Conservation (phyloP, 2,888 invertebrate species). For the Melanophora roralis region DNA sequence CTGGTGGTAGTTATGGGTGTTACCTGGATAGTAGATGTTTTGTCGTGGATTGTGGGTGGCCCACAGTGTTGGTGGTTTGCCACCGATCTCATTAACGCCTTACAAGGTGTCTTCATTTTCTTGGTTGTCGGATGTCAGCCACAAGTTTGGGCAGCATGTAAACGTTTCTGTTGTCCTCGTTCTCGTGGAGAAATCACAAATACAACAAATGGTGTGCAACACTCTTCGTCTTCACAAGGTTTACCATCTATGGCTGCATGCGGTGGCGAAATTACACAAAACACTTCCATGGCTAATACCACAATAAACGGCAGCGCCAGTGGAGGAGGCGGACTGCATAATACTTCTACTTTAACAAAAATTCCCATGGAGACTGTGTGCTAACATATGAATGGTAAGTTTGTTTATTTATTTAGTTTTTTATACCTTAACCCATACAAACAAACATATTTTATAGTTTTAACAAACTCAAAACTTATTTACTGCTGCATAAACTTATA, state of each 20-base stretch:
- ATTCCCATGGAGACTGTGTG: conserved; percentile 82
- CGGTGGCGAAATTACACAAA: conserved; percentile 72
- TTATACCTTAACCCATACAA: not conserved
- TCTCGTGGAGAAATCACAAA: conserved; percentile 79
- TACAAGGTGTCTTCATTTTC: conserved; percentile 93
- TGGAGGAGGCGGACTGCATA: conserved; percentile 16
- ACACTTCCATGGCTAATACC: conserved; percentile 67
- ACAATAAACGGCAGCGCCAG: conserved; percentile 50
- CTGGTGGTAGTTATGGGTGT: conserved; percentile 89
- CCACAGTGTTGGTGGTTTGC: conserved; percentile 89
- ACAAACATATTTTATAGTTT: not conserved
- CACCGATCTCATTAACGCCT: conserved; percentile 89
- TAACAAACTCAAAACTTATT: conserved; percentile 21
- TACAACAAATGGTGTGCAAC: conserved; percentile 82
- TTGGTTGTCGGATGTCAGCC: conserved; percentile 93
- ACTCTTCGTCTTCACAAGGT: conserved; percentile 88
- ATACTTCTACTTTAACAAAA: conserved; percentile 70
- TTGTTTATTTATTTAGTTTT: conserved; percentile 5
- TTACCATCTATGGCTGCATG: conserved; percentile 84
- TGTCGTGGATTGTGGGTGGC: conserved; percentile 90
- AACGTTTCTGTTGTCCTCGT: conserved; percentile 82
- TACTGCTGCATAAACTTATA: not conserved
- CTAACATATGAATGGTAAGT: conserved; percentile 74
- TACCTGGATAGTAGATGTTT: conserved; percentile 88
- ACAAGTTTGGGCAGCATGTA: conserved; percentile 85